phyloP scores from a whole-genome alignment of 2,113 vertebrate species.

The Amia ocellicauda region DNA sequence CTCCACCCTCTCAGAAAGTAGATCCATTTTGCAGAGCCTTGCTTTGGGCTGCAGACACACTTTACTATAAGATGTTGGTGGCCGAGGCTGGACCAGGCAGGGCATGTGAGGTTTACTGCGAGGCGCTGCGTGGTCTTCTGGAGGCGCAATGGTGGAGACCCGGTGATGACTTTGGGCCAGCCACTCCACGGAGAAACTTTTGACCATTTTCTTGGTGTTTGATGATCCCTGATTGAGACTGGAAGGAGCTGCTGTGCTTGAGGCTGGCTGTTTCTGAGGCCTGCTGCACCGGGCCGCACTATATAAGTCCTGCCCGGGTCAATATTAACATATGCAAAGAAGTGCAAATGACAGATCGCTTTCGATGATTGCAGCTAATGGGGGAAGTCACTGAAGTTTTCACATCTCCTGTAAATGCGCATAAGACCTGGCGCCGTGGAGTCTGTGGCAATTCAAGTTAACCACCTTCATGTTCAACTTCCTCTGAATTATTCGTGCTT shows the following conservation, averaged over 20 bases:
- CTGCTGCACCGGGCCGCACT: neutral
- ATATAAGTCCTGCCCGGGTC: conserved; percentile 25
- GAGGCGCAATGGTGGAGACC: no score
- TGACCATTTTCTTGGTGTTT: conserved; percentile 52
- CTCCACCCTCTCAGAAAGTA: conserved; percentile 12
- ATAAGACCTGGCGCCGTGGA: conserved; percentile 64
- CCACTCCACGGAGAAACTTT: conserved; percentile 76
- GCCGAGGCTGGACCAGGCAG: conserved; percentile 58
- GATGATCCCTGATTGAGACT: conserved; percentile 11
- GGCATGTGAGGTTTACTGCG: conserved; percentile 51
- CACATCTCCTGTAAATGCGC: conserved; percentile 69
- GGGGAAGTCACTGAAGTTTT: conserved; percentile 66
- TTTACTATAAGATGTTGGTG: conserved; percentile 44
- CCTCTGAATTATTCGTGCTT: no score
- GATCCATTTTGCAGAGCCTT: conserved; percentile 26
- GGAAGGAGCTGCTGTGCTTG: conserved; percentile 27
- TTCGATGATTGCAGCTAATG: conserved; percentile 68
- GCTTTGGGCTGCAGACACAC: conserved; percentile 54
- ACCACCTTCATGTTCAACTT: no score
- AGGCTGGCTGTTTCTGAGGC: conserved; percentile 2
- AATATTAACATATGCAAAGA: conserved; percentile 58
- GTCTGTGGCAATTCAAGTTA: conserved; percentile 65
- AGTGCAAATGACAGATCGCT: conserved; percentile 59
- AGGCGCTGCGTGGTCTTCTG: neutral
- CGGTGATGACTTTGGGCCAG: conserved; percentile 67